Conservation (phyloP, 2,797 vertebrate genomes). For the Atherinosoma microstoma region DNA sequence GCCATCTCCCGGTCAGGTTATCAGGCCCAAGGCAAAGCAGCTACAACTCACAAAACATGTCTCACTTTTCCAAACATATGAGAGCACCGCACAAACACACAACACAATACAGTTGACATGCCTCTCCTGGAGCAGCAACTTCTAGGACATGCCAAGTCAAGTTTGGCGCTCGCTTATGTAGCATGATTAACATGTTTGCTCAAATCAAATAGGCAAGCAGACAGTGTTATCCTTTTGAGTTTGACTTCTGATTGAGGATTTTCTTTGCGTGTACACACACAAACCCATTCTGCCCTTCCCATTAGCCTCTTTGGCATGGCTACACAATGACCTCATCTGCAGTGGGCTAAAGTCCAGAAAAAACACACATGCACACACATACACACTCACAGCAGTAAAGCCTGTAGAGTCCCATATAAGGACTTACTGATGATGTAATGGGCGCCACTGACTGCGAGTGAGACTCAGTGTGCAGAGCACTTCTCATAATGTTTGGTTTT, state of each 20-base stretch:
- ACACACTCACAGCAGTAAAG: constrained; percentile 63
- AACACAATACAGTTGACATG: constrained; percentile 20
- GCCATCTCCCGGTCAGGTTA: constrained; percentile 85
- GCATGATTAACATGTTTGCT: constrained; percentile 46
- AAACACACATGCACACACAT: constrained; percentile 44
- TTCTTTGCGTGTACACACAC: constrained; percentile 18
- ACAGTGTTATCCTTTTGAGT: constrained; percentile 35
- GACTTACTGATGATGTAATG: constrained; percentile 95
- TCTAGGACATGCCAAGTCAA: constrained; percentile 31
- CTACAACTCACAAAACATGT: constrained; percentile 74
- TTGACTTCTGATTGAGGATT: constrained; percentile 56
- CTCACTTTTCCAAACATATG: constrained; percentile 56
- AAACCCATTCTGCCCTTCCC: constrained; percentile 74
- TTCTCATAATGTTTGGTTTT: constrained; percentile 95
- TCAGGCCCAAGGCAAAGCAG: constrained; percentile 77
- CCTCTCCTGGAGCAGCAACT: constrained; percentile 21
- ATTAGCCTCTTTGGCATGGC: constrained; percentile 81
- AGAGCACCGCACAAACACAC: constrained; percentile 35
- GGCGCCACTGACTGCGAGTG: constrained; percentile 85
- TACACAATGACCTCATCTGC: constrained; percentile 81
- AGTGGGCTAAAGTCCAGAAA: constrained; percentile 78
- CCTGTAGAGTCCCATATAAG: constrained; percentile 93
- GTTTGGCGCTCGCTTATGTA: constrained; percentile 11
- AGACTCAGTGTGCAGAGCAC: constrained; percentile 86
- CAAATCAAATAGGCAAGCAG: constrained; percentile 49